Evolutionary conservation across 2,797 vertebrate genomes (phyloP).

Genomic region (Lacerta bilineata): DNA sequence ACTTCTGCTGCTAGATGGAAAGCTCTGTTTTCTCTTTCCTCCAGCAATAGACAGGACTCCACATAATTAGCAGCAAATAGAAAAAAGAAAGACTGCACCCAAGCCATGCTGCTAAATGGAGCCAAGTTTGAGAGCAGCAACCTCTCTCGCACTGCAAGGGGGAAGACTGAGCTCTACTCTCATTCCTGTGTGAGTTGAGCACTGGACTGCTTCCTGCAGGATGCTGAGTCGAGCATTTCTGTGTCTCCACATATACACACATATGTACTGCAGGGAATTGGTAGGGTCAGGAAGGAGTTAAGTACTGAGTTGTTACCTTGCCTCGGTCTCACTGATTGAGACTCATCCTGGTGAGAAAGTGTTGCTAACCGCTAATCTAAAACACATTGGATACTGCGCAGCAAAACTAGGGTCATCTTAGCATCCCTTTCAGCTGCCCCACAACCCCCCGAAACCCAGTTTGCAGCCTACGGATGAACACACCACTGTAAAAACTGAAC

Average conservation of each 20-base stretch:
- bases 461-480: slow-evolving; percentile 64
- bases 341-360: background rate
- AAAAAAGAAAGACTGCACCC: no score
- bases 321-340: background rate
- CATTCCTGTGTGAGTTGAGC: background rate
- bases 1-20: background rate
- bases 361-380: slow-evolving; percentile 3
- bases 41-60: background rate
- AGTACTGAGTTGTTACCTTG: background rate
- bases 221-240: background rate
- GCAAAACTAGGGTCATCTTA: slow-evolving; percentile 36
- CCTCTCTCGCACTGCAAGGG: background rate
- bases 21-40: background rate
- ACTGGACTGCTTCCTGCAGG: background rate
- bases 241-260: no score
- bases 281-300: background rate
- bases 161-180: background rate
- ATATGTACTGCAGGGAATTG: background rate
- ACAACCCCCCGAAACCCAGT: background rate
- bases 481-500: slow-evolving; percentile 62
- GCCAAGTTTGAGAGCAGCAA: background rate
- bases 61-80: background rate
- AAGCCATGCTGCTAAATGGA: background rate
- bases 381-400: slow-evolving; percentile 16
- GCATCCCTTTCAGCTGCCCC: slow-evolving; percentile 31